phyloP scores from a whole-genome alignment of 2,113 vertebrate species.

The Thunnus thynnus region DNA sequence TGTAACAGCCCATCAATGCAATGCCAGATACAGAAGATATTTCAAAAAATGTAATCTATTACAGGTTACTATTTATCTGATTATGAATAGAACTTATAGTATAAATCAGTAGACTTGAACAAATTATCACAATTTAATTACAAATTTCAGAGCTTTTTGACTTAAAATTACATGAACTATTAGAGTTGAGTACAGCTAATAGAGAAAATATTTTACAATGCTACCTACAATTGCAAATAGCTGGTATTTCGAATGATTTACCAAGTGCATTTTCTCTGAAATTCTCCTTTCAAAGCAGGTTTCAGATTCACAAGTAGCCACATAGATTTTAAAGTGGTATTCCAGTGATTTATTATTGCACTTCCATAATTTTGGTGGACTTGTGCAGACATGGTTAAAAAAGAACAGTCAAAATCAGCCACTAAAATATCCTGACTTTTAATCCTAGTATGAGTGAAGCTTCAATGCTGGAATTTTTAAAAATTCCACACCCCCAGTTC shows the following conservation, averaged over 20 bases:
- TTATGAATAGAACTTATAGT: background rate
- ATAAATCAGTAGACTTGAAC: background rate
- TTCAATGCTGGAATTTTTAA: too few relatives aligned
- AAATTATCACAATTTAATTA: background rate
- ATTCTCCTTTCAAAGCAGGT: background rate
- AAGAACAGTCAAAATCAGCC: too few relatives aligned
- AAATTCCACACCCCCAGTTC: background rate
- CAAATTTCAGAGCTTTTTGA: slow-evolving; percentile 7
- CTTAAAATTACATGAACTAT: background rate
- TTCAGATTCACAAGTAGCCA: background rate
- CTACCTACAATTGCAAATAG: background rate
- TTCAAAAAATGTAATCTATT: slow-evolving; percentile 21
- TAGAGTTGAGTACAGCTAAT: background rate
- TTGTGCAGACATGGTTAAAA: background rate
- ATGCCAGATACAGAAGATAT: background rate
- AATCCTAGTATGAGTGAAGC: background rate
- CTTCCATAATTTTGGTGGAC: background rate
- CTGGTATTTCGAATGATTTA: background rate
- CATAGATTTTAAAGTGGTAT: background rate
- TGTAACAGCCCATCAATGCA: slow-evolving; percentile 7
- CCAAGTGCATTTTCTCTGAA: background rate
- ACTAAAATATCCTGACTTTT: background rate
- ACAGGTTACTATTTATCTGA: background rate
- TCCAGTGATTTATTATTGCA: too few relatives aligned
- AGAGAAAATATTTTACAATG: background rate